These are phyloP conservation scores for Poeciliopsis prolifica DNA, from an alignment of 2,113 vertebrate species.

Conservation along the genomic window DNA sequence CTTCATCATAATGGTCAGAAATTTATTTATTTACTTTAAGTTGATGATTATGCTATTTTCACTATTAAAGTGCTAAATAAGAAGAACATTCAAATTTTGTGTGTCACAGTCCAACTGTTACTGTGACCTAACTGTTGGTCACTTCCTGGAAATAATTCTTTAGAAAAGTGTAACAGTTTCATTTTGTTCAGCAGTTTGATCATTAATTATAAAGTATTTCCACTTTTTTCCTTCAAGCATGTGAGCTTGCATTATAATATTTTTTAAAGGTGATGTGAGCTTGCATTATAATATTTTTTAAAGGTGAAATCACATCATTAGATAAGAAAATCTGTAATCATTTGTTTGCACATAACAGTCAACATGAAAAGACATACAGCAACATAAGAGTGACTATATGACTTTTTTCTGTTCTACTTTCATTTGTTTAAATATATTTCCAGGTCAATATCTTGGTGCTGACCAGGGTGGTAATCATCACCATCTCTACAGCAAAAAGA, in stretches of 20 bases:
- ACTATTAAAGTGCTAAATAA: neutral
- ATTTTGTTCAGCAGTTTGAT: too few species aligned
- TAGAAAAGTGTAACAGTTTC: too few species aligned
- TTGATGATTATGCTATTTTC: neutral
- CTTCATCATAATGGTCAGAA: conserved; percentile 82
- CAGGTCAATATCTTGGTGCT: conserved; percentile 84
- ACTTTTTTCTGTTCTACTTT: neutral
- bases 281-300: neutral
- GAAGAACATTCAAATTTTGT: neutral
- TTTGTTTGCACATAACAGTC: neutral
- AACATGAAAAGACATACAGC: neutral
- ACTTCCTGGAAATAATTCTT: too few species aligned
- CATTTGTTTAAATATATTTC: neutral
- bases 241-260: neutral
- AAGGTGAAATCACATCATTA: too few species aligned
- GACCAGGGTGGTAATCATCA: conserved; percentile 80
- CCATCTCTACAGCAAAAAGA: conserved; percentile 80
- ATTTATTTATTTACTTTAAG: neutral
- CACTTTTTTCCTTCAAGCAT: neutral
- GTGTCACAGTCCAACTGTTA: too few species aligned
- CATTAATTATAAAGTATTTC: neutral
- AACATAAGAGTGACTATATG: neutral
- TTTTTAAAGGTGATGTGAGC: neutral
- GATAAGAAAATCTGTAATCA: neutral
- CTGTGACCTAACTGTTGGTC: too few species aligned